Evolutionary conservation across 2,113 vertebrate genomes (phyloP).

Genomic region (Rhodinocichla rosea): DNA sequence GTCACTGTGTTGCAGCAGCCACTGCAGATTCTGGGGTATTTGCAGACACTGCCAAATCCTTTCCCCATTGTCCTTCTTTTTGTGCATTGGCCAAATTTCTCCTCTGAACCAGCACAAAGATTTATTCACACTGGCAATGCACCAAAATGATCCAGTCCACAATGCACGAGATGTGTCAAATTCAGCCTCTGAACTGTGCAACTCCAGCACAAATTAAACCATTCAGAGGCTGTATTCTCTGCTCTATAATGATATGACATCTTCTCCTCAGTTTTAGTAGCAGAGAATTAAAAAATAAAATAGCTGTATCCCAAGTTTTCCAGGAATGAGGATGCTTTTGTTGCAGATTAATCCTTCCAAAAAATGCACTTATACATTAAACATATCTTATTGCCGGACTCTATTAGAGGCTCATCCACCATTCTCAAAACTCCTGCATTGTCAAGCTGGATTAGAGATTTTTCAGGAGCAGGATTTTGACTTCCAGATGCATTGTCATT

Average conservation of each 20-base stretch:
- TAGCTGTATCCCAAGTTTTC: neutral
- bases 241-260: neutral
- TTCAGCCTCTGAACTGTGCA: neutral
- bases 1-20: neutral
- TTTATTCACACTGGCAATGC: neutral
- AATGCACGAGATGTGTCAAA: neutral
- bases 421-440: neutral
- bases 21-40: neutral
- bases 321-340: neutral
- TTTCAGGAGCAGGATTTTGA: neutral
- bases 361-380: neutral
- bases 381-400: neutral
- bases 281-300: neutral
- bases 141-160: neutral
- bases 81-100: neutral
- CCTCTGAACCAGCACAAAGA: constrained; percentile 8
- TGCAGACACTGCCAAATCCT: neutral
- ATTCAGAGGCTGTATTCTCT: neutral
- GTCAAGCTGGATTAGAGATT: neutral
- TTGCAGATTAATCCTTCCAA: neutral
- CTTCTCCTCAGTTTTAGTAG: neutral
- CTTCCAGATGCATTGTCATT: neutral
- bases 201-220: neutral
- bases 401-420: neutral
- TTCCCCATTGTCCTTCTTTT: neutral